A percentile compares a stretch with the other conserved stretches of the same genome.
phyloP scores from a whole-genome alignment of 2,888 invertebrate genomes.

The Ornithoptera alexandrae region DNA sequence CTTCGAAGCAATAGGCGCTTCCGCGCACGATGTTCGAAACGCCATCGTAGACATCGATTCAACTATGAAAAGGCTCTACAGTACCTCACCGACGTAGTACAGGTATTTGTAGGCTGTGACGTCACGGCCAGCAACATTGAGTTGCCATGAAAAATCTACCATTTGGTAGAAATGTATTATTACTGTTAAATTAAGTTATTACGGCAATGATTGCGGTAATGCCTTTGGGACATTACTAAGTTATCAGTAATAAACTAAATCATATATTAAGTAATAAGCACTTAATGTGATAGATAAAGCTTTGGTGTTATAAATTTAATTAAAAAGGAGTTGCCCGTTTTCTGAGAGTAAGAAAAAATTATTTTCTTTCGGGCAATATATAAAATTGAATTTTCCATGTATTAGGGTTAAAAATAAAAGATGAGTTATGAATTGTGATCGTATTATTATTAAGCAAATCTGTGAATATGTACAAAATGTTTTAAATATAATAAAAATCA shows the following conservation, averaged over 20 bases:
- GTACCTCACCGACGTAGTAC: slow-evolving; percentile 61
- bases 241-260: too few species aligned
- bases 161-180: slow-evolving; percentile 2
- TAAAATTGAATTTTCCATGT: too few species aligned
- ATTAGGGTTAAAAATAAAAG: background rate
- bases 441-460: slow-evolving; percentile 16
- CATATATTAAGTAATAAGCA: too few species aligned
- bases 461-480: slow-evolving; percentile 18
- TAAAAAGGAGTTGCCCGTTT: too few species aligned
- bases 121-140: background rate
- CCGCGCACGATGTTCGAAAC: slow-evolving; percentile 59
- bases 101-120: slow-evolving; percentile 41
- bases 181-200: too few species aligned
- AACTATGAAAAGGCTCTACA: slow-evolving; percentile 65
- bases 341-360: too few species aligned
- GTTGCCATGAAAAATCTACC: background rate
- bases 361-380: too few species aligned
- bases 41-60: slow-evolving; percentile 66
- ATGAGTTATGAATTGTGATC: slow-evolving; percentile 9
- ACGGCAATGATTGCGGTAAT: too few species aligned
- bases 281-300: too few species aligned
- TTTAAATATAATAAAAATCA: slow-evolving; percentile 9
- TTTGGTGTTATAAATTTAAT: too few species aligned
- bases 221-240: too few species aligned
- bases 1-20: slow-evolving; percentile 57